phyloP scores from a whole-genome alignment of 2,888 invertebrate genomes.

The Nephrocerus scutellatus region DNA sequence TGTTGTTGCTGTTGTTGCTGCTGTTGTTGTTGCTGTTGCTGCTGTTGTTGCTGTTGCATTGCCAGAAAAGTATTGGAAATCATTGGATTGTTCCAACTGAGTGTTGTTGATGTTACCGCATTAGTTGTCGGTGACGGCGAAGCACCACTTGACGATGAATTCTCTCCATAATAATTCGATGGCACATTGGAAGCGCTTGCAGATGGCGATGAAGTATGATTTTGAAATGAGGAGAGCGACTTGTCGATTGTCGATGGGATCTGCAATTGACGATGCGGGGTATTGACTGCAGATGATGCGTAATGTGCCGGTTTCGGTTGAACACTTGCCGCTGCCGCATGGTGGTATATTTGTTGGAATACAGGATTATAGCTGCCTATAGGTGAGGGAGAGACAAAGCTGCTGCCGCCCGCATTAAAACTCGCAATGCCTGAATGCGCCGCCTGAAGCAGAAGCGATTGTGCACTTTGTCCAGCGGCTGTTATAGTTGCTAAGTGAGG shows the following conservation, averaged over 20 bases:
- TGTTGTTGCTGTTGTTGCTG: slow-evolving; percentile 34
- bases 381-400: slow-evolving; percentile 67
- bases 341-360: slow-evolving; percentile 76
- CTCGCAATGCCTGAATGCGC: slow-evolving; percentile 57
- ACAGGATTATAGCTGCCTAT: slow-evolving; percentile 71
- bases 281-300: slow-evolving; percentile 52
- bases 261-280: slow-evolving; percentile 63
- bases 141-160: slow-evolving; percentile 45
- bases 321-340: slow-evolving; percentile 53
- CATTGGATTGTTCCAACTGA: slow-evolving; percentile 65
- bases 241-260: slow-evolving; percentile 50
- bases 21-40: slow-evolving; percentile 34
- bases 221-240: slow-evolving; percentile 40
- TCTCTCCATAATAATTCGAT: slow-evolving; percentile 44
- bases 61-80: slow-evolving; percentile 43
- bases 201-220: slow-evolving; percentile 40
- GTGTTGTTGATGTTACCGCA: slow-evolving; percentile 47
- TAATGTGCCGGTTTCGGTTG: slow-evolving; percentile 65
- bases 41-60: slow-evolving; percentile 43
- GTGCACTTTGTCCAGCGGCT: slow-evolving; percentile 55
- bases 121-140: slow-evolving; percentile 45
- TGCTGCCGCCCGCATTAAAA: slow-evolving; percentile 48
- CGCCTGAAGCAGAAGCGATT: slow-evolving; percentile 62
- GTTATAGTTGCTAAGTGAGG: slow-evolving; percentile 57
- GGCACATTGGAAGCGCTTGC: slow-evolving; percentile 40